Conservation (phyloP, 1,140 invertebrate species). For the Galendromus occidentalis region DNA sequence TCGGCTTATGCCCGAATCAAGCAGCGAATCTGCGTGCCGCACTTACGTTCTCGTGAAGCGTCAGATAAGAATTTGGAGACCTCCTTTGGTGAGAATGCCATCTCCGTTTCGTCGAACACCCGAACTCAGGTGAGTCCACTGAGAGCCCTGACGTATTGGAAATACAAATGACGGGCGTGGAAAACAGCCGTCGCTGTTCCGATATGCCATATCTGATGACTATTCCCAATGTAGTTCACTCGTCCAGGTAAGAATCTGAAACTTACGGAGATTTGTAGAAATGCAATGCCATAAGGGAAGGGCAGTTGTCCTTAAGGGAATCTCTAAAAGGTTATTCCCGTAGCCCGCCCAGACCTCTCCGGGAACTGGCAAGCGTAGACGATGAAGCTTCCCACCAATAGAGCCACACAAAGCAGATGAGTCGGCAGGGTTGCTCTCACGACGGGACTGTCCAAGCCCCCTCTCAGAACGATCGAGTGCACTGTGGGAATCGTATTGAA, state of each 20-base stretch:
- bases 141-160: background rate
- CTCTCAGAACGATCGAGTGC: background rate
- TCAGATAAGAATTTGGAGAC: no score
- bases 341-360: background rate
- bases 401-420: background rate
- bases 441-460: background rate
- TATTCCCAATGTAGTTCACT: background rate
- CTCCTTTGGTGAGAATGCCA: no score
- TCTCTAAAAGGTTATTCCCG: no score
- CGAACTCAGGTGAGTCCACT: background rate
- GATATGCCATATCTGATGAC: constrained; percentile 5
- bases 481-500: background rate
- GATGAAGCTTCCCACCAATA: background rate
- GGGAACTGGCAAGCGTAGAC: background rate
- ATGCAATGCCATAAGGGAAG: no score
- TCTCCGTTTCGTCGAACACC: no score
- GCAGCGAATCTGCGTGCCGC: no score
- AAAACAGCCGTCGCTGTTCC: background rate
- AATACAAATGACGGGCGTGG: background rate
- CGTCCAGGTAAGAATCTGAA: background rate
- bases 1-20: no score
- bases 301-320: no score
- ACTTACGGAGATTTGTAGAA: no score
- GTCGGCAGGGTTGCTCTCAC: background rate
- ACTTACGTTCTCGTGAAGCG: no score